phyloP scores from a whole-genome alignment of 2,113 vertebrate species.

The Daphoenositta chrysoptera region DNA sequence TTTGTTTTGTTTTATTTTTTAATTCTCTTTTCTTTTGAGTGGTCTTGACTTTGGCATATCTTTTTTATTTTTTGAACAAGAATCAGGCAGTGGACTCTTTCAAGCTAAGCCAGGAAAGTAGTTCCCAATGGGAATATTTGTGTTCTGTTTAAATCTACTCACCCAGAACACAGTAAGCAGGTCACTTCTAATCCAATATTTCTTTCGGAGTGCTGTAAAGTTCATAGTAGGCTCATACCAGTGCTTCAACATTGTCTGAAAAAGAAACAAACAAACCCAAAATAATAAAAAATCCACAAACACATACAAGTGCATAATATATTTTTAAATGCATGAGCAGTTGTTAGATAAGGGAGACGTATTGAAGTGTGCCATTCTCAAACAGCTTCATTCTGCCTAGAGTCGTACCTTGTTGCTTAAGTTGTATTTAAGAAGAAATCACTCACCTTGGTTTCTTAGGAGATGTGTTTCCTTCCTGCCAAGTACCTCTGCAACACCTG shows the following conservation, averaged over 20 bases:
- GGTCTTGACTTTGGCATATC: background rate
- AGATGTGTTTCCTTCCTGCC: background rate
- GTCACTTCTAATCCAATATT: background rate
- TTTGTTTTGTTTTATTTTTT: background rate
- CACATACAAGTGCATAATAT: background rate
- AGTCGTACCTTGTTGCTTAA: background rate
- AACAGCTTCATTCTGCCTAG: background rate
- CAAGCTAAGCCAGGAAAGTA: background rate
- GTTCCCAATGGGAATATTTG: background rate
- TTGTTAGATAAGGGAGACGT: background rate
- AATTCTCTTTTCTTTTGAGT: background rate
- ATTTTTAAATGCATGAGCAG: background rate
- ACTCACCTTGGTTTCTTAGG: background rate
- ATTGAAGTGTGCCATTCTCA: background rate
- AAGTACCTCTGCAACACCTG: background rate
- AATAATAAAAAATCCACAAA: background rate
- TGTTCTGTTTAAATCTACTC: conserved; percentile 11
- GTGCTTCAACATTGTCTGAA: background rate
- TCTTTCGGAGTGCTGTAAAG: background rate
- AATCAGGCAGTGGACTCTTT: background rate
- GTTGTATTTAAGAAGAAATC: background rate
- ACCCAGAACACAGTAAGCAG: background rate
- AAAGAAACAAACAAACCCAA: background rate
- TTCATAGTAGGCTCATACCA: background rate
- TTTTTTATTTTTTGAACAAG: background rate